Evolutionary conservation across 2,113 vertebrate species (phyloP).

Genomic region (Antigone vipio): DNA sequence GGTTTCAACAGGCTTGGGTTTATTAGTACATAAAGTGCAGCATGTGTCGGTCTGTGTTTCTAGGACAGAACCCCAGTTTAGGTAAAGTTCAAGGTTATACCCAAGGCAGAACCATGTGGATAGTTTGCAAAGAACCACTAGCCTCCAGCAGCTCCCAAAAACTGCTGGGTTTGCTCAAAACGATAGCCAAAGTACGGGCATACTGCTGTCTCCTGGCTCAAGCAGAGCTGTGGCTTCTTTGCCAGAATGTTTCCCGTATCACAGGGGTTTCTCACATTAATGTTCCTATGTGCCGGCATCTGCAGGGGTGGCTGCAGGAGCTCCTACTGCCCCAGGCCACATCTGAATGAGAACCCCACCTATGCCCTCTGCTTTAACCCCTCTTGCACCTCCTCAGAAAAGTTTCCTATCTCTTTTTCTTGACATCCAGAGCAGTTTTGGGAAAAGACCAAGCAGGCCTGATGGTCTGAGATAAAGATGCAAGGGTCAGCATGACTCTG

Average conservation of each 20-base stretch:
- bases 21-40: background rate
- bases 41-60: background rate
- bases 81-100: slow-evolving; percentile 1
- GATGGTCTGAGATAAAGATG: background rate
- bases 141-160: background rate
- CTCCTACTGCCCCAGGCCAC: background rate
- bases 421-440: background rate
- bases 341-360: background rate
- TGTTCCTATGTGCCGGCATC: background rate
- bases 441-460: background rate
- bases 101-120: background rate
- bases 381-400: background rate
- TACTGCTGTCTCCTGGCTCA: background rate
- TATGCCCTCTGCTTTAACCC: background rate
- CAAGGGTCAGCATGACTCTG: background rate
- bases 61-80: background rate
- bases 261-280: background rate
- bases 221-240: background rate
- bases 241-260: background rate
- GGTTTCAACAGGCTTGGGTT: background rate
- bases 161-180: slow-evolving; percentile 5
- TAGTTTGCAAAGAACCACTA: background rate
- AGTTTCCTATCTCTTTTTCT: background rate
- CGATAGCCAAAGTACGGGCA: background rate
- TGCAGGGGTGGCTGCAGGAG: background rate